phyloP scores from a whole-genome alignment of 2,888 invertebrate species.

The Endomychus coccineus region DNA sequence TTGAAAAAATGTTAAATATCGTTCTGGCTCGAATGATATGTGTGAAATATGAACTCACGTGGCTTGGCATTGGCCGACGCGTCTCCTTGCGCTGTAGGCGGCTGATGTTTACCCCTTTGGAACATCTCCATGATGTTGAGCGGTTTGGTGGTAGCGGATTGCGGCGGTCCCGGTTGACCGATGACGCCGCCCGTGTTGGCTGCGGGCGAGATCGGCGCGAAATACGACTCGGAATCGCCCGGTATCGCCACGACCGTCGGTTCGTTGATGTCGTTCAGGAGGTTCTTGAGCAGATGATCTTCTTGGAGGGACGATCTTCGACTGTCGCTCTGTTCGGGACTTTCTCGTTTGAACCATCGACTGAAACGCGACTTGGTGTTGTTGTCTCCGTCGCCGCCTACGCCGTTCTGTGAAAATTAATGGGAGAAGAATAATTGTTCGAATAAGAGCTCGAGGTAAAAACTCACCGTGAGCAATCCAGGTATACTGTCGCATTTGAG shows the following conservation, averaged over 20 bases:
- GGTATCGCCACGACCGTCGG: slow-evolving; percentile 39
- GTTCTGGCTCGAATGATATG: too few species aligned
- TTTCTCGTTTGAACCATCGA: slow-evolving; percentile 71
- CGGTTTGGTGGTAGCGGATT: slow-evolving; percentile 27
- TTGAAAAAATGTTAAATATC: too few species aligned
- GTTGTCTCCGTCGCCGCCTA: slow-evolving; percentile 45
- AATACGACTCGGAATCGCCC: slow-evolving; percentile 54
- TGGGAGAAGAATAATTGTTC: not conserved
- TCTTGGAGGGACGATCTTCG: slow-evolving; percentile 54
- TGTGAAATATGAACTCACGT: too few species aligned
- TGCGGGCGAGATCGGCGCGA: slow-evolving; percentile 65
- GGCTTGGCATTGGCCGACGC: slow-evolving; percentile 6
- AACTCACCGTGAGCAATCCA: slow-evolving; percentile 59
- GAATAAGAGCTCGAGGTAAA: not conserved
- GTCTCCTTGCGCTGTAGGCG: slow-evolving; percentile 13
- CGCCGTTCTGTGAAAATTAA: slow-evolving; percentile 53
- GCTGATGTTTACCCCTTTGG: slow-evolving; percentile 55
- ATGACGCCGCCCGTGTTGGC: slow-evolving; percentile 39
- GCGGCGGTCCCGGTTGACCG: slow-evolving; percentile 17
- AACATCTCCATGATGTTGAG: slow-evolving; percentile 62
- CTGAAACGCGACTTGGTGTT: slow-evolving; percentile 68
- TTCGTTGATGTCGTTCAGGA: slow-evolving; percentile 52
- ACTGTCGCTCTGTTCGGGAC: slow-evolving; percentile 45
- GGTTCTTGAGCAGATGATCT: slow-evolving; percentile 53
- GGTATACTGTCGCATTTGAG: slow-evolving; percentile 73